phyloP scores from a whole-genome alignment of 2,113 vertebrate genomes.

The Pelodiscus sinensis region DNA sequence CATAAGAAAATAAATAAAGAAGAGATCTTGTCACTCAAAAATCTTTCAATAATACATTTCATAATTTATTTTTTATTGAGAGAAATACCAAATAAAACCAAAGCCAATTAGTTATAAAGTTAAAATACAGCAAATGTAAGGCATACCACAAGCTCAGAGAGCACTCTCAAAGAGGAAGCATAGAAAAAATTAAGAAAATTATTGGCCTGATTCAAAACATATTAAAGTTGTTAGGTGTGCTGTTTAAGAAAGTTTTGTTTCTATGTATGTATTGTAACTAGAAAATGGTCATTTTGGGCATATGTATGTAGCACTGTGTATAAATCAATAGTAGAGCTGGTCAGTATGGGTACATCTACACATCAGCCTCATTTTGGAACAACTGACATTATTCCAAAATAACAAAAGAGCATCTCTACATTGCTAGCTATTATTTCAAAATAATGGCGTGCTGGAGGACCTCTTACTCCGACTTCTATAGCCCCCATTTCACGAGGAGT shows the following conservation, averaged over 20 bases:
- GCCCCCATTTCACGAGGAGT: no score
- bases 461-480: no score
- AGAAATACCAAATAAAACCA: background rate
- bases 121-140: background rate
- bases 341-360: background rate
- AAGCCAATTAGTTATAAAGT: background rate
- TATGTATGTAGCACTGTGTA: background rate
- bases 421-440: no score
- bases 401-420: no score
- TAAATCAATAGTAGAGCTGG: background rate
- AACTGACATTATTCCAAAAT: no score
- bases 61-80: background rate
- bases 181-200: background rate
- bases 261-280: background rate
- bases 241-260: background rate
- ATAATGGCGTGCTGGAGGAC: no score
- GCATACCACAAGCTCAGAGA: background rate
- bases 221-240: background rate
- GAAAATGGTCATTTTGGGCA: background rate
- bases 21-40: fast-evolving
- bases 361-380: no score
- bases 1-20: background rate
- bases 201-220: background rate
- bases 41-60: background rate
- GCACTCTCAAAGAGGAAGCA: background rate